Percentiles rank a stretch among this genome's conserved stretches.
Conservation (phyloP, 1,140 invertebrate species). For the Drosophila elegans region DNA sequence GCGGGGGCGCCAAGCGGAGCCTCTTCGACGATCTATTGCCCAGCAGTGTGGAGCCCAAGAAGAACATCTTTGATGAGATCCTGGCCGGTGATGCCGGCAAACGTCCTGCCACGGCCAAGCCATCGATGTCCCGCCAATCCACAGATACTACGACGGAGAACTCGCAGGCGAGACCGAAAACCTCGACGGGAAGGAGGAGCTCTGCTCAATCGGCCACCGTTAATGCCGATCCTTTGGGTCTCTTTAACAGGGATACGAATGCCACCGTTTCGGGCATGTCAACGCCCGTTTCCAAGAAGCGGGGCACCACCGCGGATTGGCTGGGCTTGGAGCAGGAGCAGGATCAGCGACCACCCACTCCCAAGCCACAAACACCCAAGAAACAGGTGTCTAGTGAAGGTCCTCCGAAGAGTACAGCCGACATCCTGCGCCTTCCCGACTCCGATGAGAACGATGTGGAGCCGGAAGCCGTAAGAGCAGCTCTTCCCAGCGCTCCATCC, state of each 20-base stretch:
- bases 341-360: neutral
- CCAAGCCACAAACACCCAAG: constrained; percentile 11
- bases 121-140: constrained; percentile 75
- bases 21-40: constrained; percentile 63
- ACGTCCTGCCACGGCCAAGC: constrained; percentile 59
- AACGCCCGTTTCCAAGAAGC: constrained; percentile 66
- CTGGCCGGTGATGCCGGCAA: constrained; percentile 42
- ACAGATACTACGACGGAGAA: constrained; percentile 81
- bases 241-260: constrained; percentile 67
- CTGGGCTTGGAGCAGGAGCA: constrained; percentile 60
- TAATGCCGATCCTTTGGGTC: constrained; percentile 72
- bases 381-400: neutral
- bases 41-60: constrained; percentile 53
- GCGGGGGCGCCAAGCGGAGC: constrained; percentile 47
- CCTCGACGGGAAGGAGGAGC: constrained; percentile 68
- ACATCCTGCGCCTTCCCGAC: constrained; percentile 42
- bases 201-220: constrained; percentile 60
- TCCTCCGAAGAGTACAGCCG: constrained; percentile 1
- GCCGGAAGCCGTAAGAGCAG: neutral
- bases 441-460: constrained; percentile 33
- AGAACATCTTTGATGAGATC: constrained; percentile 69
- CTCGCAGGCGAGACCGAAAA: constrained; percentile 71
- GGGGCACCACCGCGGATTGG: constrained; percentile 75
- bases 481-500: neutral
- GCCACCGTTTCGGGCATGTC: constrained; percentile 69